phyloP scores from a whole-genome alignment of 1,140 invertebrate species.

The Sesamia nonagrioides region DNA sequence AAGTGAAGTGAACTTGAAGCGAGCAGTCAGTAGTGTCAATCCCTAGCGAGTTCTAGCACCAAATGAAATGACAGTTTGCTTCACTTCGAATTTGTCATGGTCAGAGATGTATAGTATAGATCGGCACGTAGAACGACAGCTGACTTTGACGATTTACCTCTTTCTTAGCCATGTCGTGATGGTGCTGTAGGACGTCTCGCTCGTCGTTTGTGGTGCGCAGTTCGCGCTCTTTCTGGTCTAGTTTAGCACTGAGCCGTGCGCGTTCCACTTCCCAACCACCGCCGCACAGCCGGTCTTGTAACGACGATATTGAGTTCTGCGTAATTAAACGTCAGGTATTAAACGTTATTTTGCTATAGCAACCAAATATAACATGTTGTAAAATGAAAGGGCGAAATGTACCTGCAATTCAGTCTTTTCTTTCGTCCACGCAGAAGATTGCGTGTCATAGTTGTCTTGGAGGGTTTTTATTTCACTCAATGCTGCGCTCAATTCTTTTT shows the following conservation, averaged over 20 bases:
- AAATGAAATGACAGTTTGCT: too few relatives aligned
- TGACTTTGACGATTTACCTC: slow-evolving; percentile 64
- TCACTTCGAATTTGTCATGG: too few relatives aligned
- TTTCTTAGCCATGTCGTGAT: slow-evolving; percentile 79
- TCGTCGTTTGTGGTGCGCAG: slow-evolving; percentile 92
- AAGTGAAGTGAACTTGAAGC: too few relatives aligned
- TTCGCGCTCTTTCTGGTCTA: slow-evolving; percentile 93
- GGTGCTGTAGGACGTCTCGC: slow-evolving; percentile 89
- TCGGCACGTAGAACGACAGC: too few relatives aligned
- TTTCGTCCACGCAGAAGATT: slow-evolving; percentile 92
- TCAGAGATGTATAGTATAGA: too few relatives aligned
- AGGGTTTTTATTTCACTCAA: slow-evolving; percentile 91
- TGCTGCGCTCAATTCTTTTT: slow-evolving; percentile 88
- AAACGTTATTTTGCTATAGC: neutral
- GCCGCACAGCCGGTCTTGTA: slow-evolving; percentile 89
- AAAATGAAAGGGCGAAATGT: slow-evolving; percentile 31
- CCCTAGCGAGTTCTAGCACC: too few relatives aligned
- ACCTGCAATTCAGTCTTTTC: slow-evolving; percentile 92
- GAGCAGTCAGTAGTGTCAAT: too few relatives aligned
- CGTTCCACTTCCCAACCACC: slow-evolving; percentile 89
- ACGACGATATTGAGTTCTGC: slow-evolving; percentile 90
- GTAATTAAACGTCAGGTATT: too few relatives aligned
- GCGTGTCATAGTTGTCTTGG: slow-evolving; percentile 90
- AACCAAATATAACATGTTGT: neutral
- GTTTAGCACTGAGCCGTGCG: slow-evolving; percentile 89